Base-by-base conservation (phyloP, 2,797 vertebrate genomes). In the Spea hammondii region DNA sequence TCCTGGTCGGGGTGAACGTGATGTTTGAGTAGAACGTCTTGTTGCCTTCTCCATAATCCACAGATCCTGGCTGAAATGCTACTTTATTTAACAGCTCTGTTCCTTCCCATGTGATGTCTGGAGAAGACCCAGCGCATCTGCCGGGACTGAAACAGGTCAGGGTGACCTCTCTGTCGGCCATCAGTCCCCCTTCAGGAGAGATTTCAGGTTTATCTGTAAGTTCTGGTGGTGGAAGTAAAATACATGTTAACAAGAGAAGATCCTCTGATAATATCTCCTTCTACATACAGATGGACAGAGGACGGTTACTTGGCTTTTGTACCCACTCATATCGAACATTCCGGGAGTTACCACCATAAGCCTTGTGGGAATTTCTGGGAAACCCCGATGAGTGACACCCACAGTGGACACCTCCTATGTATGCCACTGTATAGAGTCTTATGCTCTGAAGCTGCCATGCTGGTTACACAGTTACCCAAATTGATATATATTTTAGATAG, bases 151-250 rank as follows among this genome's bases (percentile, higher is more conserved):
- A 17, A 14, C 68, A 78, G 50, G 50, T 72, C 9, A 78, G 1
- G 6, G 68, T 71, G 6, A 64, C 59, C 14, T 55, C 11, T 13
- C 72, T 5, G 4, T 13, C 60, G 13, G 76, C 68, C 13, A 65
- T 2, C n/a, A 78, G 12, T 0, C 5, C 32, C 32, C 7, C 65
- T 57, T 14, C 17, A 2, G 45, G 8, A 48, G 60, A 65, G 49
- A 78, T 72, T 60, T 51, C 59, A 44, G 76, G 76, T 72, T 65
- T 65, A 1, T 72, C 76, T 55, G 13, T 78, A 14, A 78, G 51
- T 4, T 6, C 76, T 78, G 46, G 14, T 14, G n/a, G 59, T 5
- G n/a, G 14, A 62, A 14, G n/a, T 5, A 62, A 12, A 14, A 32
- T 14, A 62, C 32, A 32, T 32, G 32, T 32, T 1, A 32, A 32